phyloP scores from a whole-genome alignment of 2,797 vertebrate genomes.

The Pseudomugil gertrudae region DNA sequence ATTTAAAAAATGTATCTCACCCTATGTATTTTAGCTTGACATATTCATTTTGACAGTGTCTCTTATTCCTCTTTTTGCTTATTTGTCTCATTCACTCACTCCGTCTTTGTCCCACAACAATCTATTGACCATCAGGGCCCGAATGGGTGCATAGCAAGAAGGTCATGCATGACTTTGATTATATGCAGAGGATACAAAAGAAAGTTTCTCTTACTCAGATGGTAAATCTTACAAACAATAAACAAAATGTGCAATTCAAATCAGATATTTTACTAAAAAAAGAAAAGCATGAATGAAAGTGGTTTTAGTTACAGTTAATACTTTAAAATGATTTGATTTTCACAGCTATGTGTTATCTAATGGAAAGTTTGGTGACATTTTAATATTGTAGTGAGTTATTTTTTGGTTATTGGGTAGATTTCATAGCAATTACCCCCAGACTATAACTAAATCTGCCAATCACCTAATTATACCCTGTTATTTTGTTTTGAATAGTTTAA shows the following conservation, averaged over 20 bases:
- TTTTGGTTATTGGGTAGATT: background rate
- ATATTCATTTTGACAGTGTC: slow-evolving; percentile 42
- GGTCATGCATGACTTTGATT: slow-evolving; percentile 21
- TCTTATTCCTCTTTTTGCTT: slow-evolving; percentile 33
- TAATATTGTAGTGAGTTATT: too few species aligned
- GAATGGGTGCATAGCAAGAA: slow-evolving; percentile 33
- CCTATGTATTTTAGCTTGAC: slow-evolving; percentile 19
- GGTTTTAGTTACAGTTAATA: too few species aligned
- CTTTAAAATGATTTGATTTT: too few species aligned
- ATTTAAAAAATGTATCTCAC: slow-evolving; percentile 24
- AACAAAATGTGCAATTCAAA: background rate
- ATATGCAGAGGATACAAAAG: slow-evolving; percentile 46
- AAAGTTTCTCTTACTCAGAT: background rate
- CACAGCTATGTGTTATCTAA: too few species aligned
- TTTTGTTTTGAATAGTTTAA: background rate
- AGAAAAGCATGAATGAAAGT: background rate
- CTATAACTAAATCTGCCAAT: background rate
- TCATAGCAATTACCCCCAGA: background rate
- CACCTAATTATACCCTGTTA: background rate
- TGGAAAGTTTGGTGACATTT: too few species aligned
- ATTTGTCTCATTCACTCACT: slow-evolving; percentile 18
- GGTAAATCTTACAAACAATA: background rate
- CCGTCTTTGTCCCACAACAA: slow-evolving; percentile 12
- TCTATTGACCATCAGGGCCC: slow-evolving; percentile 53
- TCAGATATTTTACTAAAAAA: background rate